Base-by-base conservation (phyloP, 1,140 invertebrate genomes). In the Harpegnathos saltator region DNA sequence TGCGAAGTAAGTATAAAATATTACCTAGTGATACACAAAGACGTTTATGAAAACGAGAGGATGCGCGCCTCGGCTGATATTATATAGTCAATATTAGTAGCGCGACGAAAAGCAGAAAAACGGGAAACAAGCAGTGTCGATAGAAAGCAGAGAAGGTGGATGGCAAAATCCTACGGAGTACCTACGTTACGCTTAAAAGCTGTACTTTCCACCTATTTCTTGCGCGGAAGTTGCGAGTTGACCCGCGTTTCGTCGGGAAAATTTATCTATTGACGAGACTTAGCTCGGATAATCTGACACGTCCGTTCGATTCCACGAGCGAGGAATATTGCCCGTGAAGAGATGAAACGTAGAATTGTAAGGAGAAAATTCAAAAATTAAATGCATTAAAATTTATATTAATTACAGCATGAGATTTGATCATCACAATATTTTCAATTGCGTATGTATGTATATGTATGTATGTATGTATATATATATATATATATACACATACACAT, bases 81-180 rank as follows among this genome's bases (percentile, higher is more conserved):
- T 83, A 84, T 17, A 59, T 84, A 84, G 68, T 73, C 62, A 73
- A 86, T 86, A 71, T 81, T 86, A 84, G 38, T 86, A 68, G 33
- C 24, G 63, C 59, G 68, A 19, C 14, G 44, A 19, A 38, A 3
- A 29, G 19, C 14, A 38, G 7, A 58, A 44, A 11, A 59, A 24
- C 1, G 62, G 63, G 15, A 56, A 56, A 24, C 44, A 72, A 44
- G 29, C 12, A 59, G 24, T 83, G 56, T 52, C 26, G 22, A 66
- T 63, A 56, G 38, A 9, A 44, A 44, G 0, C 50, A 62, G 17
- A 44, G 29, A 78, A 68, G 22, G 33, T 26, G 24, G 11, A 15
- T 29, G 38, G n/a, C 52, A 26, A 19, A 74, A 9, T 75, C 61
- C 52, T 50, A 66, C 12, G 26, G 29, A 14, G 52, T 44, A 82